phyloP scores from a whole-genome alignment of 2,797 vertebrate species.

The Helarctos malayanus region DNA sequence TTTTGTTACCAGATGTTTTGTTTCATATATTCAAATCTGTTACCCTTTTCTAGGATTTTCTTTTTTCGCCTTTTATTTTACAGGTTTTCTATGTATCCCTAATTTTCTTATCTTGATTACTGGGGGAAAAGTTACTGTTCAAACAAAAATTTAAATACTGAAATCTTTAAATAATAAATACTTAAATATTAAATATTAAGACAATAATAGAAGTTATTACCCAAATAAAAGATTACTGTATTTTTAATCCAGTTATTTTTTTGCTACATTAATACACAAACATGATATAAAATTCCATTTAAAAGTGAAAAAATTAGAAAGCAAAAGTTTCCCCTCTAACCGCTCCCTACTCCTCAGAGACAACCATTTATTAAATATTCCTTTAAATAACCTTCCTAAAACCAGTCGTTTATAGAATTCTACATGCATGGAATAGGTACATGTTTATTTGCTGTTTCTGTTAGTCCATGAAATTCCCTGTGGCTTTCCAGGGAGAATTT shows the following conservation, averaged over 20 bases:
- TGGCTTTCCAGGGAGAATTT: neutral
- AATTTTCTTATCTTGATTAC: conserved; percentile 37
- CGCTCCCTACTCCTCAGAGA: neutral
- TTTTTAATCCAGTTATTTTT: neutral
- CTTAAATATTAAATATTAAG: neutral
- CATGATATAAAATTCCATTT: neutral
- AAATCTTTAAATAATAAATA: neutral
- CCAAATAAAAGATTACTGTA: neutral
- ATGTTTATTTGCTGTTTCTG: neutral
- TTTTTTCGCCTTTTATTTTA: conserved; percentile 2
- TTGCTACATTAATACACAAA: conserved; percentile 7
- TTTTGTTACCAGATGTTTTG: neutral
- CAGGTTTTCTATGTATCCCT: neutral
- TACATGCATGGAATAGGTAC: neutral
- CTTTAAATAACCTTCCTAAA: neutral
- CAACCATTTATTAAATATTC: neutral
- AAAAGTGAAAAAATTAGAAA: conserved; percentile 13
- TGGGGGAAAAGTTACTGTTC: neutral
- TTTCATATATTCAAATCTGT: conserved; percentile 3
- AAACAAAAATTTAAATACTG: conserved; percentile 7
- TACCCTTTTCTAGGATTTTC: neutral
- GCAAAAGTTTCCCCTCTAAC: neutral
- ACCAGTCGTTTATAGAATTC: neutral
- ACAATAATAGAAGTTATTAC: neutral
- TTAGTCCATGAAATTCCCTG: conserved; percentile 15